phyloP scores from a whole-genome alignment of 2,113 vertebrate species.

The Nyctibius bracteatus region DNA sequence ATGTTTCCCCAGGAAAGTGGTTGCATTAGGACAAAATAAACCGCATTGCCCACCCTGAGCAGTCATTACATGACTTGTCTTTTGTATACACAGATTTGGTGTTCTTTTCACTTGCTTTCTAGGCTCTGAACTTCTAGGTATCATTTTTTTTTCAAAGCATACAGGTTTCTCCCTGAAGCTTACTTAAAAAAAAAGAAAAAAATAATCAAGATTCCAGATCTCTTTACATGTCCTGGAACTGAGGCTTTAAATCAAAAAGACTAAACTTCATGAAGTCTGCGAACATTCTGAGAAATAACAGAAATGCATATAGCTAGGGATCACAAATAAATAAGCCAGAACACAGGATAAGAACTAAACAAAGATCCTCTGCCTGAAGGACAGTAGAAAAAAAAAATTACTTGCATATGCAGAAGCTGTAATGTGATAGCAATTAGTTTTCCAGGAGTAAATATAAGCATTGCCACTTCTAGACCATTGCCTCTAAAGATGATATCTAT shows the following conservation, averaged over 20 bases:
- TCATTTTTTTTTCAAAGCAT: neutral
- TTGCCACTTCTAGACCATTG: neutral
- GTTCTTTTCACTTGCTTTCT: neutral
- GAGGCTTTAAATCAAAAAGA: neutral
- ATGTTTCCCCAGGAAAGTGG: neutral
- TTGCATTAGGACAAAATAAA: neutral
- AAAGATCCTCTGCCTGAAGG: neutral
- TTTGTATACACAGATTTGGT: neutral
- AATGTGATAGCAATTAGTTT: neutral
- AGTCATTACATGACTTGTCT: too few species aligned
- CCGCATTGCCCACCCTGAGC: neutral
- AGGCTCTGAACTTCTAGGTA: neutral
- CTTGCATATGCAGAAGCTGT: neutral
- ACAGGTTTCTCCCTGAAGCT: neutral
- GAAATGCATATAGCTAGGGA: accelerated
- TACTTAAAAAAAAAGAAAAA: neutral
- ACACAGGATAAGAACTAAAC: neutral
- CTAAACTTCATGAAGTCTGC: neutral
- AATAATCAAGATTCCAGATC: neutral
- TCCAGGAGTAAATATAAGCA: neutral
- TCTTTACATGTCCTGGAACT: neutral
- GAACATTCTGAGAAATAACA: neutral
- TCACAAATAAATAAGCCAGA: neutral
- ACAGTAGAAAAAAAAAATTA: neutral
- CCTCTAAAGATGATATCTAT: neutral